Conservation (phyloP, 2,888 invertebrate genomes). For the Sinodicranocentrus sp. region DNA sequence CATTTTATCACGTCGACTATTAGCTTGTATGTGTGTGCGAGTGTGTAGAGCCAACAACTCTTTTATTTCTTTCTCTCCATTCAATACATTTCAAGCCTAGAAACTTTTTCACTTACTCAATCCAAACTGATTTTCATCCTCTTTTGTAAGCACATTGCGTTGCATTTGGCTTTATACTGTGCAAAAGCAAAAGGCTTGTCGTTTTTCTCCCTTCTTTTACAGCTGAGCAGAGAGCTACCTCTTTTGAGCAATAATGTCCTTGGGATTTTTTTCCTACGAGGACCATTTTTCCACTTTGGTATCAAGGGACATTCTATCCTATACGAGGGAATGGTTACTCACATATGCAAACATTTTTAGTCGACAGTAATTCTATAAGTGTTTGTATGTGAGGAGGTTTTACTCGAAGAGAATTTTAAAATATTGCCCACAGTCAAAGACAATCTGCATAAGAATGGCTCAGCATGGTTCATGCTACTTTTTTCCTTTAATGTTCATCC, state of each 20-base stretch:
- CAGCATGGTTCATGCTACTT: conserved; percentile 58
- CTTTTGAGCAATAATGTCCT: conserved; percentile 46
- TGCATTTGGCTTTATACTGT: not conserved
- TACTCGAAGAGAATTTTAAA: conserved; percentile 48
- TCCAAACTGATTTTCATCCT: conserved; percentile 64
- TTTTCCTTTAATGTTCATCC: conserved; percentile 51
- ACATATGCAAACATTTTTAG: not conserved
- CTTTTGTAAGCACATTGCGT: conserved; percentile 41
- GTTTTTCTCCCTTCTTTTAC: conserved; percentile 23
- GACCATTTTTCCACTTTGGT: conserved; percentile 17
- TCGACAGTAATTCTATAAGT: conserved; percentile 33
- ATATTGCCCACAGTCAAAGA: conserved; percentile 59
- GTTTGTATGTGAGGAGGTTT: conserved; percentile 49
- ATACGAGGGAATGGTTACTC: not conserved
- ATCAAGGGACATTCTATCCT: not conserved
- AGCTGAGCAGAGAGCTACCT: conserved; percentile 9
- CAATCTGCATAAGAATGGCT: conserved; percentile 64
- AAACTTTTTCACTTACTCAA: conserved; percentile 60
- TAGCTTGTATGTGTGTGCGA: conserved; percentile 43
- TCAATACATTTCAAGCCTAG: conserved; percentile 30
- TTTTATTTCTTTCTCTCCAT: conserved; percentile 6
- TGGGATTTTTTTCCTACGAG: conserved; percentile 51
- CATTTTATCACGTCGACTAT: conserved; percentile 61
- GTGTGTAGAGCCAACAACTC: not conserved
- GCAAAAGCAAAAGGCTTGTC: conserved; percentile 37